phyloP scores from a whole-genome alignment of 2,888 invertebrate species.

The Diplazon laetatorius region DNA sequence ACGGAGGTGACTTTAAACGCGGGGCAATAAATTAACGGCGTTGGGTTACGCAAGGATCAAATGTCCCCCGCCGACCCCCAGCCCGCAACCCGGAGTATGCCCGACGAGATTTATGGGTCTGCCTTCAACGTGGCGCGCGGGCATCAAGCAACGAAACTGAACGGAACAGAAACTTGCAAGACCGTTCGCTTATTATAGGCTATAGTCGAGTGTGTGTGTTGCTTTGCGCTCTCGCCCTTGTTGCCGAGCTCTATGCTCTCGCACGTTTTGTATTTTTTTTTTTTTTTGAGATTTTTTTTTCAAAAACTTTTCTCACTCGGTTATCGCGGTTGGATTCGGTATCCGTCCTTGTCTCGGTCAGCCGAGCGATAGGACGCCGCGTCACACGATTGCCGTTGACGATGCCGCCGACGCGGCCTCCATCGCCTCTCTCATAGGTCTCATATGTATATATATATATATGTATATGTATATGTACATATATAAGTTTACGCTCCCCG shows the following conservation, averaged over 20 bases:
- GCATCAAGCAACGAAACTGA: conserved; percentile 79
- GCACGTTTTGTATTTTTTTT: too few relatives aligned
- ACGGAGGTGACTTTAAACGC: conserved; percentile 82
- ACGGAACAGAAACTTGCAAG: conserved; percentile 75
- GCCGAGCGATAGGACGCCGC: conserved; percentile 19
- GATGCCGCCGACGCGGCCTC: conserved; percentile 64
- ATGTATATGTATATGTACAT: neutral
- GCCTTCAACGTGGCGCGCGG: conserved; percentile 78
- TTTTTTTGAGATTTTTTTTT: too few relatives aligned
- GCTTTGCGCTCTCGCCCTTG: conserved; percentile 32
- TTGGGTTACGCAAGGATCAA: conserved; percentile 83
- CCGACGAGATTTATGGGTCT: conserved; percentile 81
- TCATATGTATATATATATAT: too few relatives aligned
- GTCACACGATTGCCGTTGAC: conserved; percentile 22
- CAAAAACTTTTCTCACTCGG: conserved; percentile 41
- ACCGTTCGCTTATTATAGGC: conserved; percentile 81
- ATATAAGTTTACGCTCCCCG: conserved; percentile 66
- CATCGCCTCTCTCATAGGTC: conserved; percentile 46
- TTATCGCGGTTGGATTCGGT: conserved; percentile 27
- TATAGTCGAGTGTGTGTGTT: conserved; percentile 70
- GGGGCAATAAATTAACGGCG: conserved; percentile 83
- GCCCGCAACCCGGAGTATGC: conserved; percentile 81
- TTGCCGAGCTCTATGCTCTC: conserved; percentile 38
- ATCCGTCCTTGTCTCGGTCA: conserved; percentile 30
- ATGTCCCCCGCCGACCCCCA: too few relatives aligned